Evolutionary conservation across 2,797 vertebrate species (phyloP).

Genomic region (Trachops cirrhosus): DNA sequence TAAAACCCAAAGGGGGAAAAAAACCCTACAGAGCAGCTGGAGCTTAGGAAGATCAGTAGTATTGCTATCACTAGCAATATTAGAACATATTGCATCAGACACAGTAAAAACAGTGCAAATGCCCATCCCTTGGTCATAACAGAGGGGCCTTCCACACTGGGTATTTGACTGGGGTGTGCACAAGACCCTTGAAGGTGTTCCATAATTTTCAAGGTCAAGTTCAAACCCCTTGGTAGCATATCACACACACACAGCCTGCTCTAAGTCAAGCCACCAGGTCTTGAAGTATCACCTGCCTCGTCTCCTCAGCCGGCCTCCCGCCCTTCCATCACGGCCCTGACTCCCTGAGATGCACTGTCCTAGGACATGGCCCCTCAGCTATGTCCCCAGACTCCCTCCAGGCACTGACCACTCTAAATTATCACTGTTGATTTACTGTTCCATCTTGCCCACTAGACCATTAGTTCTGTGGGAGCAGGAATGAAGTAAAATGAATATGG

Average conservation of each 20-base stretch:
- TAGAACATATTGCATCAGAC: neutral
- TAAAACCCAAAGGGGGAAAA: neutral
- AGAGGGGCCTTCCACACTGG: neutral
- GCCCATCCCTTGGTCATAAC: neutral
- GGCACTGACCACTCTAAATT: neutral
- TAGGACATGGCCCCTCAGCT: neutral
- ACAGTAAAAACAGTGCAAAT: neutral
- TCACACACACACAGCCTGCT: neutral
- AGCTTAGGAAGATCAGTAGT: neutral
- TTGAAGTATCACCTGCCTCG: neutral
- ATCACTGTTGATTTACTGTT: neutral
- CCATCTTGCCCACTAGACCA: neutral
- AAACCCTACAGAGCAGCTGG: neutral
- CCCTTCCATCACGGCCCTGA: neutral
- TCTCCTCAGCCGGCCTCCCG: neutral
- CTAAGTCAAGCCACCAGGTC: neutral
- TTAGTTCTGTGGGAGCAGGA: neutral
- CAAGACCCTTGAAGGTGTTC: neutral
- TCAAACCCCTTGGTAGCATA: neutral
- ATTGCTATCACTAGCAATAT: neutral
- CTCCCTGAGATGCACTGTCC: neutral
- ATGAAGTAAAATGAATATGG: neutral
- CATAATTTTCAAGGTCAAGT: neutral
- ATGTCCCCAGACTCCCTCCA: too few relatives aligned
- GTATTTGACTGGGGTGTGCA: neutral